phyloP scores from a whole-genome alignment of 64 coral and sea anemone species.

The Platygyra sinensis region DNA sequence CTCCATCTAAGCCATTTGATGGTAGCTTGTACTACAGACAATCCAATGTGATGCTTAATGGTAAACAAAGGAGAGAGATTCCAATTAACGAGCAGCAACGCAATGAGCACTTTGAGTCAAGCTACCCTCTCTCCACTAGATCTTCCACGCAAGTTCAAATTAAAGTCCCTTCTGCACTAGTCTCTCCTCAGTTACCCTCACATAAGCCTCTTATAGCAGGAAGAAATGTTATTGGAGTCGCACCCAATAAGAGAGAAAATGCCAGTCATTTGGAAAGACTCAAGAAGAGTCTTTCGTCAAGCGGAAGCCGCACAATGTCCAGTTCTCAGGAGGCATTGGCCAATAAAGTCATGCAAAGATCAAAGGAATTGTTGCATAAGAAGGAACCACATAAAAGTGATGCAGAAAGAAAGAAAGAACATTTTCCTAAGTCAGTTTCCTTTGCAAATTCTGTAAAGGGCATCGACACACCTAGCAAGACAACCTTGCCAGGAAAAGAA shows the following conservation, averaged over 20 bases:
- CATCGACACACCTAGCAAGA: not conserved
- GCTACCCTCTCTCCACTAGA: not conserved
- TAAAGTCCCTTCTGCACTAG: not conserved
- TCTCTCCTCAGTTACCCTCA: not conserved
- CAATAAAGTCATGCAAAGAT: conserved; percentile 7
- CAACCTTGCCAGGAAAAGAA: not conserved
- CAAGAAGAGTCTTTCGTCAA: not conserved
- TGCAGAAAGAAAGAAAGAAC: conserved; percentile 2
- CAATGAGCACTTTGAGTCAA: not conserved
- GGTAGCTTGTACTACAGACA: conserved; percentile 32
- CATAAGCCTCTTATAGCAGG: not conserved
- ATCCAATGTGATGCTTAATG: not conserved
- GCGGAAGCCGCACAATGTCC: not conserved
- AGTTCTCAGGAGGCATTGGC: not conserved
- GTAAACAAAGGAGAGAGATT: not conserved
- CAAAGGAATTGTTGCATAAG: not conserved
- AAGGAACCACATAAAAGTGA: not conserved
- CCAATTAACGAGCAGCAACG: not conserved
- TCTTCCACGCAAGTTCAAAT: not conserved
- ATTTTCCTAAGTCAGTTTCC: conserved; percentile 35
- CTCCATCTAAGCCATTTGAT: conserved; percentile 14
- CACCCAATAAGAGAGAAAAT: not conserved
- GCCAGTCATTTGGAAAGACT: conserved; percentile 32
- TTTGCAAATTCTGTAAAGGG: conserved; percentile 28
- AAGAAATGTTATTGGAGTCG: not conserved